These are phyloP conservation scores for Orthonevra nobilis DNA, from an alignment of 2,888 invertebrate genomes.

Conservation along the genomic window DNA sequence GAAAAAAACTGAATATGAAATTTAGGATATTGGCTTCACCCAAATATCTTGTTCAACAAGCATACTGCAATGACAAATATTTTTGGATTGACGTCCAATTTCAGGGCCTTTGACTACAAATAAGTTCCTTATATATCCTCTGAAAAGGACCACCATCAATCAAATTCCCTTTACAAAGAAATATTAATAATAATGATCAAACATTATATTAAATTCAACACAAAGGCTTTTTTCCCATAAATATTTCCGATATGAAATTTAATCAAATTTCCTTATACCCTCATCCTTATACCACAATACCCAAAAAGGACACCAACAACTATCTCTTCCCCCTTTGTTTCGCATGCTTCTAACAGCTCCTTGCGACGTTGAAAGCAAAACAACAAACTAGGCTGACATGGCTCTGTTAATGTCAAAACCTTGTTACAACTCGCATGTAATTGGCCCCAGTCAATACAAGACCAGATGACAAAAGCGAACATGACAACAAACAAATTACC, in stretches of 20 bases:
- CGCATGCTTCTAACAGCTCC: conserved; percentile 10
- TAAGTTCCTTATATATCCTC: too few species aligned
- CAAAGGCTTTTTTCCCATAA: conserved; percentile 11
- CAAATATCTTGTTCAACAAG: too few species aligned
- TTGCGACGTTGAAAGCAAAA: not conserved
- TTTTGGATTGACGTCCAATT: too few species aligned
- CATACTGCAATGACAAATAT: too few species aligned
- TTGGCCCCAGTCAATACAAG: conserved; percentile 36
- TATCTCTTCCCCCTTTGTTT: not conserved
- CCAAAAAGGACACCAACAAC: not conserved
- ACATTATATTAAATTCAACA: too few species aligned
- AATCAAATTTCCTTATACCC: not conserved
- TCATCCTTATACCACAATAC: not conserved
- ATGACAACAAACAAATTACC: conserved; percentile 58
- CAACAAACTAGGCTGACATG: conserved; percentile 32
- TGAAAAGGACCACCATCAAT: too few species aligned
- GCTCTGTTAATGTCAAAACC: conserved; percentile 47
- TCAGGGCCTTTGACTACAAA: too few species aligned
- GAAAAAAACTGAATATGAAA: too few species aligned
- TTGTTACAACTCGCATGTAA: conserved; percentile 53
- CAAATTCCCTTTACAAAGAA: too few species aligned
- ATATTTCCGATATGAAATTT: conserved; percentile 23
- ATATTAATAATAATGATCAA: too few species aligned
- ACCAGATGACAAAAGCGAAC: conserved; percentile 48
- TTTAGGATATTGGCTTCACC: too few species aligned